Evolutionary conservation across 2,113 vertebrate species (phyloP), one percentile per base, ranked within the genome.

Genomic region (Leptosomus discolor): DNA sequence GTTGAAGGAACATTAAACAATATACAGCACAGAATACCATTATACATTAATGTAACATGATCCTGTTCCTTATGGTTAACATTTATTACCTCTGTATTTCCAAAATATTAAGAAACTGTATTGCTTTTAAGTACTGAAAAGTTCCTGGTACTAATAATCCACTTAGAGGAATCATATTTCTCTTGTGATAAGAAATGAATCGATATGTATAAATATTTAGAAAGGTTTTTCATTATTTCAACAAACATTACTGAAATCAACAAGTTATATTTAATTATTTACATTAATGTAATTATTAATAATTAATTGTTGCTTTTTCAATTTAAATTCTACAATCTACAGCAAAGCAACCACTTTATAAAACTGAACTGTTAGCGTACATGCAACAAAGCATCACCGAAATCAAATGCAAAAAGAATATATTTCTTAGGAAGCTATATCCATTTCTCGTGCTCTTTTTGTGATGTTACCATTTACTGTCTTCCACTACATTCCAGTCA

Each of bases 221-320:
- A 69, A 90, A 67, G 41, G 6, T 45, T 77, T 86, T 54, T 67
- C 46, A 51, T 88, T 85, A 81, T 77, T 97, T 94, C 23, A 54
- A 81, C 67, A 97, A 91, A 89, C 22, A 56, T 43, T 75, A 95
- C 74, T 85, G 86, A 97, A 96, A 79, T 15, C 34, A 85, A 50
- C 12, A 88, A 79, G 4, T 50, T 83, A 53, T 67, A 57, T 82
- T 57, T 78, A 45, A 80, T 41, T 74, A 76, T 78, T 94, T 86
- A 67, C 48, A 71, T 51, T 58, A 74, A 84, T 93, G 63, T 71
- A 88, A 60, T 82, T 78, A 24, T 92, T 93, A 94, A 85, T 73
- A 79, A 71, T 36, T 17, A 95, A 82, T 88, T 73, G 29, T 32
- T 9, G 6, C 3, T 29, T 90, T 97, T 81, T 57, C n/a, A 60